phyloP scores from a whole-genome alignment of 2,888 invertebrate species.

The Schrankia costaestrigalis region DNA sequence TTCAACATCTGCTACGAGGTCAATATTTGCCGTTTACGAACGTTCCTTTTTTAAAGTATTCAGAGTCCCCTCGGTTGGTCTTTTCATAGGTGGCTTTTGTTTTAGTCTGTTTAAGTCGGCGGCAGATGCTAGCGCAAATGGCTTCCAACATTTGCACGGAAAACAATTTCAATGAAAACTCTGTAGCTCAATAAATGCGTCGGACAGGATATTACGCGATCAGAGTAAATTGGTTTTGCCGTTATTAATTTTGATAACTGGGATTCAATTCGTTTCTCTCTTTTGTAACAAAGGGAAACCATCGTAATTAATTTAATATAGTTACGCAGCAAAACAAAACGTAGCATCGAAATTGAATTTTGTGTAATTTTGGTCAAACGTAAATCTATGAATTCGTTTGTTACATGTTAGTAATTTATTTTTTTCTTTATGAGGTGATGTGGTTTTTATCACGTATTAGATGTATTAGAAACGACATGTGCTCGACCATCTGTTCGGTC shows the following conservation, averaged over 20 bases:
- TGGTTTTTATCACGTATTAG: slow-evolving; percentile 28
- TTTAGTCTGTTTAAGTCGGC: slow-evolving; percentile 26
- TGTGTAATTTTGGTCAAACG: slow-evolving; percentile 27
- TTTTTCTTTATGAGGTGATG: slow-evolving; percentile 9
- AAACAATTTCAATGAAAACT: slow-evolving; percentile 58
- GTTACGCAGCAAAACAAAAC: slow-evolving; percentile 60
- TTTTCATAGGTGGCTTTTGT: slow-evolving; percentile 43
- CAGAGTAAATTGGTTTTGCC: slow-evolving; percentile 73
- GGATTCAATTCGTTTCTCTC: slow-evolving; percentile 78
- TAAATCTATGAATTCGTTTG: slow-evolving; percentile 9
- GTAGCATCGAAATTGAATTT: slow-evolving; percentile 50
- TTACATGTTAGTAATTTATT: slow-evolving; percentile 18
- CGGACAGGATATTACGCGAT: slow-evolving; percentile 73
- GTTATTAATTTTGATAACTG: slow-evolving; percentile 80
- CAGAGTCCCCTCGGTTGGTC: slow-evolving; percentile 43
- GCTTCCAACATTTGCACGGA: slow-evolving; percentile 38
- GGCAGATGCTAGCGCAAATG: slow-evolving; percentile 30
- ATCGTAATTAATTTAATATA: slow-evolving; percentile 73
- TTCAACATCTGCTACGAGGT: slow-evolving; percentile 78
- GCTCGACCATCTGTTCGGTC: slow-evolving; percentile 73
- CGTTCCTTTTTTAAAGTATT: slow-evolving; percentile 50
- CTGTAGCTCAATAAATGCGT: slow-evolving; percentile 55
- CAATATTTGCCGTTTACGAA: slow-evolving; percentile 73
- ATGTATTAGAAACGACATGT: too few relatives aligned
- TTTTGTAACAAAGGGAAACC: slow-evolving; percentile 79